Conservation (phyloP, 2,797 vertebrate genomes). For the Crenuchus spilurus region DNA sequence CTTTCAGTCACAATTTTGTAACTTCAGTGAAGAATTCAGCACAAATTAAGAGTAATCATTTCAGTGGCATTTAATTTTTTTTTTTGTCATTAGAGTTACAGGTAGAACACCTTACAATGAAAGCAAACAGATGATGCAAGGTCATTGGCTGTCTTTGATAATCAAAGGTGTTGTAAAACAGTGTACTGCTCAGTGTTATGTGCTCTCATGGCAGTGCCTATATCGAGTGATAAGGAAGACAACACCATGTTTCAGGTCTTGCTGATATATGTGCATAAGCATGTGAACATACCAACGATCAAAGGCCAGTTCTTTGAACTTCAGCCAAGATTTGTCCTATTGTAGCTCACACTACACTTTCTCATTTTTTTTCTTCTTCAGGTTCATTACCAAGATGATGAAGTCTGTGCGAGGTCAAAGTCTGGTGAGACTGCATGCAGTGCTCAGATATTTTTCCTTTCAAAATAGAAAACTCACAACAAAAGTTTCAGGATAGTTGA, state of each 20-base stretch:
- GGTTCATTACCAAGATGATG: constrained; percentile 59
- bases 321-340: constrained; percentile 37
- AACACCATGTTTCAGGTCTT: neutral
- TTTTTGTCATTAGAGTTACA: constrained; percentile 54
- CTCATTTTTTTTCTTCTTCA: constrained; percentile 43
- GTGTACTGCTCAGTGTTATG: neutral
- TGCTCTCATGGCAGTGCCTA: neutral
- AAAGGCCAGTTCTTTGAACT: constrained; percentile 50
- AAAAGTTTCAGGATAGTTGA: neutral
- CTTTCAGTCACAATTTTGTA: neutral
- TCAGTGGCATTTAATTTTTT: neutral
- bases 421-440: constrained; percentile 60
- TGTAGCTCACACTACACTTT: constrained; percentile 54
- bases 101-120: constrained; percentile 23
- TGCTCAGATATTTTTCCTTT: constrained; percentile 4
- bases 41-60: neutral
- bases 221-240: neutral
- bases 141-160: constrained; percentile 5
- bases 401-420: constrained; percentile 78
- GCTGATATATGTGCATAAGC: neutral
- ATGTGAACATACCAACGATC: constrained; percentile 37
- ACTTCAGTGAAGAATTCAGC: neutral
- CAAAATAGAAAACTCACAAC: constrained; percentile 19
- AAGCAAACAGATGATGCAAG: constrained; percentile 42
- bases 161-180: constrained; percentile 21